Conservation (phyloP, 2,797 vertebrate species). For the Pristis pectinata region DNA sequence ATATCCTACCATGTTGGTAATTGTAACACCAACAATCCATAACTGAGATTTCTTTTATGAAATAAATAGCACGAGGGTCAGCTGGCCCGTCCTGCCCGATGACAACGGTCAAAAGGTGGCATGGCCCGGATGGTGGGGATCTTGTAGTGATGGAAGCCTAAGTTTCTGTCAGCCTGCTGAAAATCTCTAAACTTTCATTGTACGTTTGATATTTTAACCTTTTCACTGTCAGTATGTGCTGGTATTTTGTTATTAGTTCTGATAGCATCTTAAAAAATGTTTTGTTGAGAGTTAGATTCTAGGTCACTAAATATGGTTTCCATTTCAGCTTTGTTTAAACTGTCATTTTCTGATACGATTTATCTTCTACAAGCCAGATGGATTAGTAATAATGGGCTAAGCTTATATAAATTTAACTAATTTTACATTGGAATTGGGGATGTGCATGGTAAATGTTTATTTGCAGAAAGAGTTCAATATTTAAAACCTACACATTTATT, state of each 20-base stretch:
- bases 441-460: neutral
- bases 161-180: neutral
- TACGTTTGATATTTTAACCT: too few species aligned
- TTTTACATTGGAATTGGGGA: constrained; percentile 9
- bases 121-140: too few species aligned
- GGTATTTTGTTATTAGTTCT: neutral
- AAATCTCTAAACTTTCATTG: neutral
- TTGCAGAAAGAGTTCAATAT: neutral
- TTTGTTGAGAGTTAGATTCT: neutral
- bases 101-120: neutral
- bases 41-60: too few species aligned
- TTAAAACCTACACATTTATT: constrained; percentile 1
- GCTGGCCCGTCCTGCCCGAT: neutral
- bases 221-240: neutral
- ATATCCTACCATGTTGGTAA: too few species aligned
- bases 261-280: neutral
- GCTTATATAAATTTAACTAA: neutral
- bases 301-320: constrained; percentile 1
- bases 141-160: too few species aligned
- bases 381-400: neutral
- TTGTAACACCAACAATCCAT: too few species aligned
- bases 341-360: neutral
- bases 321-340: constrained; percentile 18
- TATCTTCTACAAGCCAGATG: neutral
- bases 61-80: neutral